A percentile compares a stretch with the other conserved stretches of the same genome.
These are phyloP conservation scores for Hyalella azteca DNA, from an alignment of 2,888 invertebrate species.

Conservation along the genomic window DNA sequence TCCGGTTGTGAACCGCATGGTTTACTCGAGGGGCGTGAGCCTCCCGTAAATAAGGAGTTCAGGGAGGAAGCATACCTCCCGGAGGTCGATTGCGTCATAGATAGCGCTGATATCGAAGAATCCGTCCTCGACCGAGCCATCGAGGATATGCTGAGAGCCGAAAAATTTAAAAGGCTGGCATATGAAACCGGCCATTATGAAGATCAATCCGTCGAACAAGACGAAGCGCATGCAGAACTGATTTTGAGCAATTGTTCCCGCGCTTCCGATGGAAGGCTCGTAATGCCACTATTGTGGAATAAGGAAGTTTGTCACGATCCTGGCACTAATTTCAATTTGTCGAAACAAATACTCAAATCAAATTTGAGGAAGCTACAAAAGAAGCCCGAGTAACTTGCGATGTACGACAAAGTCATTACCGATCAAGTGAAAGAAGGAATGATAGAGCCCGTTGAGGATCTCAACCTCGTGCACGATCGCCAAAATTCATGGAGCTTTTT, in stretches of 20 bases:
- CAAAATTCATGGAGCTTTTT: background rate
- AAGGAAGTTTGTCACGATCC: background rate
- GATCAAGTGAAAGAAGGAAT: background rate
- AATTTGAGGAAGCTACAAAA: background rate
- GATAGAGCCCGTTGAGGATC: background rate
- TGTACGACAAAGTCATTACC: background rate
- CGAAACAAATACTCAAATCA: background rate
- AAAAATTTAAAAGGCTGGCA: background rate
- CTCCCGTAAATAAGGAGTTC: background rate
- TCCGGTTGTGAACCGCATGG: background rate
- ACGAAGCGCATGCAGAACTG: background rate
- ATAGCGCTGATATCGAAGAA: background rate
- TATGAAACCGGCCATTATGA: background rate
- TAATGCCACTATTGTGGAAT: constrained; percentile 12
- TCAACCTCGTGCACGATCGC: background rate
- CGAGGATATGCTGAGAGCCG: background rate
- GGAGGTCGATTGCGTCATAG: too few species aligned
- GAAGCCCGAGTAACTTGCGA: background rate
- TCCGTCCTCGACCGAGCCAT: background rate
- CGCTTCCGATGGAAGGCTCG: background rate
- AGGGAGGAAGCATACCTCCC: too few species aligned
- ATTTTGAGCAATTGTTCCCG: background rate
- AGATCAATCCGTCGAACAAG: background rate
- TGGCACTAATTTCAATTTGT: background rate
- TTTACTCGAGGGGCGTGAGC: background rate